These are phyloP conservation scores for Coccyzus lansbergi DNA, from an alignment of 2,797 vertebrate genomes.

Conservation along the genomic window DNA sequence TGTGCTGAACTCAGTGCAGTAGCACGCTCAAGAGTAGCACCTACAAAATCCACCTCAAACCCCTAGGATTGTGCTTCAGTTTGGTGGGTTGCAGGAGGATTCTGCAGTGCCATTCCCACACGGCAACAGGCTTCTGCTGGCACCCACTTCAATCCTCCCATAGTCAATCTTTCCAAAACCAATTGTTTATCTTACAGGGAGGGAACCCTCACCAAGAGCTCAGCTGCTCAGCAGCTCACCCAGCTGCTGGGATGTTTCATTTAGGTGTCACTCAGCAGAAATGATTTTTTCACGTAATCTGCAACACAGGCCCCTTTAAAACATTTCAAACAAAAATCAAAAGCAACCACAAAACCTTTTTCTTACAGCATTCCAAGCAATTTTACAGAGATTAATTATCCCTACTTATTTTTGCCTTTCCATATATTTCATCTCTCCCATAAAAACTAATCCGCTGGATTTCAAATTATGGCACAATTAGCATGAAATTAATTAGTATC, in stretches of 20 bases:
- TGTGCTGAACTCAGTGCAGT: neutral
- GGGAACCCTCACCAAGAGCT: neutral
- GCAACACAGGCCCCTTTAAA: neutral
- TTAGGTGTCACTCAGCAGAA: neutral
- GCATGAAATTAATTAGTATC: slow-evolving; percentile 62
- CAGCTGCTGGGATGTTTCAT: neutral
- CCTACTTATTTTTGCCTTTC: slow-evolving; percentile 41
- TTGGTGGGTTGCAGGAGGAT: rapidly evolving
- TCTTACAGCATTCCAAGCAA: slow-evolving; percentile 19
- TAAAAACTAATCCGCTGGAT: slow-evolving; percentile 56
- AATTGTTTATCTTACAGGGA: neutral
- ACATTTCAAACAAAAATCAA: neutral
- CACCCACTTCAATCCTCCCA: neutral
- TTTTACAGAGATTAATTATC: slow-evolving; percentile 60
- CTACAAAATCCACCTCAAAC: neutral
- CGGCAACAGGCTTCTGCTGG: neutral
- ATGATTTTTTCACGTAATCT: neutral
- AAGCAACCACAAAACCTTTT: neutral
- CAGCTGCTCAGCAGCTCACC: neutral
- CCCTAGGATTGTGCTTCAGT: neutral
- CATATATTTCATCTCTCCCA: slow-evolving; percentile 36
- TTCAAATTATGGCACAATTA: slow-evolving; percentile 63
- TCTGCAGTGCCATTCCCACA: neutral
- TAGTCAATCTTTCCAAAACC: neutral
- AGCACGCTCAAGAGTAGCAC: neutral